These are phyloP conservation scores for Adela reaumurella DNA, from an alignment of 2,888 invertebrate genomes.

Conservation along the genomic window DNA sequence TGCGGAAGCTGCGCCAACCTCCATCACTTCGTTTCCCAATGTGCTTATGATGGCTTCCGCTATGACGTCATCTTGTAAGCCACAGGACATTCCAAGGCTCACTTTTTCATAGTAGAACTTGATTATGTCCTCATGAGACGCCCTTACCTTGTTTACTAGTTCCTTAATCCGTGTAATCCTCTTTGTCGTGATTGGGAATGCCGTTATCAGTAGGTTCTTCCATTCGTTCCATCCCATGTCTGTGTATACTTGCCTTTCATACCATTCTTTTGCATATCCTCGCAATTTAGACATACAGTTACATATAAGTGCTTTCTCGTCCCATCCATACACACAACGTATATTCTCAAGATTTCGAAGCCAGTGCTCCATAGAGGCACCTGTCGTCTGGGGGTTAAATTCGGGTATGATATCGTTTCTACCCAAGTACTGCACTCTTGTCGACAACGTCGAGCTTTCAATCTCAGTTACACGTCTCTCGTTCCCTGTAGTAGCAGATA, in stretches of 20 bases:
- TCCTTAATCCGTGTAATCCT: constrained; percentile 8
- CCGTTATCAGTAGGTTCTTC: constrained; percentile 6
- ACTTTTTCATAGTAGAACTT: constrained; percentile 10
- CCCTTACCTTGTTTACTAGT: constrained; percentile 7
- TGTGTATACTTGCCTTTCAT: constrained; percentile 8
- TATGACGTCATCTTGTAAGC: constrained; percentile 8
- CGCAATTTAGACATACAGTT: constrained; percentile 12
- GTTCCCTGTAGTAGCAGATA: too few species aligned
- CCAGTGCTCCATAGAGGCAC: constrained; percentile 12
- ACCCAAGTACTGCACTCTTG: neutral
- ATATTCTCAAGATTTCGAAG: constrained; percentile 11
- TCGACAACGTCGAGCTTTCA: too few species aligned
- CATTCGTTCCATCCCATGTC: constrained; percentile 10
- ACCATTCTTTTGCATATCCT: constrained; percentile 14
- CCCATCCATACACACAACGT: constrained; percentile 13
- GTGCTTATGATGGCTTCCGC: constrained; percentile 9
- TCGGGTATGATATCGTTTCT: neutral
- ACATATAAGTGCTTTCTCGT: constrained; percentile 12
- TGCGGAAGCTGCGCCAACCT: constrained; percentile 8
- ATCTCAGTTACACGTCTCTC: too few species aligned
- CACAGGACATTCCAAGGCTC: constrained; percentile 10
- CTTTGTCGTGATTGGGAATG: constrained; percentile 8
- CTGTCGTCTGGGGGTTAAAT: constrained; percentile 6
- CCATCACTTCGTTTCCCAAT: constrained; percentile 7
- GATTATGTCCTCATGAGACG: constrained; percentile 8